These are phyloP conservation scores for Gymnocephalus cernua DNA, from an alignment of 2,113 vertebrate genomes.

Conservation along the genomic window DNA sequence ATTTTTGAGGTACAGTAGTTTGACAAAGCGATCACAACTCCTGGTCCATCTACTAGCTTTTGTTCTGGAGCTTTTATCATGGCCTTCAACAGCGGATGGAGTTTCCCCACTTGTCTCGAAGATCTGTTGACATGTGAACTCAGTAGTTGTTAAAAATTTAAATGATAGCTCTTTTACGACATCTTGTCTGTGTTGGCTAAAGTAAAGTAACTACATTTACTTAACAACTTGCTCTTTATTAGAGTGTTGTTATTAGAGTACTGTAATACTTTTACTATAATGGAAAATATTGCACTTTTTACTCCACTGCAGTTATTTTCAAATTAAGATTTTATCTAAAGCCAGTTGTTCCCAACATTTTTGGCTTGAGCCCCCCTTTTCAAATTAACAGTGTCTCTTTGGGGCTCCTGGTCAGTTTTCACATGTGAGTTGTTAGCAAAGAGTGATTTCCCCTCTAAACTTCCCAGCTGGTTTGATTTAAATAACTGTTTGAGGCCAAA, in stretches of 20 bases:
- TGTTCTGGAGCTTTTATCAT: neutral
- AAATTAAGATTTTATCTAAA: neutral
- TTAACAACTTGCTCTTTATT: neutral
- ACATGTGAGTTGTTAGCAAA: neutral
- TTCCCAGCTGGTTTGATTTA: neutral
- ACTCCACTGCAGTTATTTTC: neutral
- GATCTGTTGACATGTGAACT: neutral
- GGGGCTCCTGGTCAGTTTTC: neutral
- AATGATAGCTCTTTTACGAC: neutral
- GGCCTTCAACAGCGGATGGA: neutral
- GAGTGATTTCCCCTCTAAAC: neutral
- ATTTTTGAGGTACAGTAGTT: neutral
- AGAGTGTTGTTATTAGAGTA: neutral
- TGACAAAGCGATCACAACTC: neutral
- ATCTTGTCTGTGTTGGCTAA: neutral
- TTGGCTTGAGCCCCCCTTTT: neutral
- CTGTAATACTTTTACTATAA: neutral
- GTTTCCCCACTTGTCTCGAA: too few species aligned
- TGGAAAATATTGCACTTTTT: neutral
- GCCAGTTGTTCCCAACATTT: neutral
- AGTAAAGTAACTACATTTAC: neutral
- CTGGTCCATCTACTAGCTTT: neutral
- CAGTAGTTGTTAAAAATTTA: neutral
- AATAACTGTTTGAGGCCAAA: neutral
- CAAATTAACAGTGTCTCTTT: neutral